Evolutionary conservation across 2,888 invertebrate genomes (phyloP).

Genomic region (Limnephilus rhombicus): DNA sequence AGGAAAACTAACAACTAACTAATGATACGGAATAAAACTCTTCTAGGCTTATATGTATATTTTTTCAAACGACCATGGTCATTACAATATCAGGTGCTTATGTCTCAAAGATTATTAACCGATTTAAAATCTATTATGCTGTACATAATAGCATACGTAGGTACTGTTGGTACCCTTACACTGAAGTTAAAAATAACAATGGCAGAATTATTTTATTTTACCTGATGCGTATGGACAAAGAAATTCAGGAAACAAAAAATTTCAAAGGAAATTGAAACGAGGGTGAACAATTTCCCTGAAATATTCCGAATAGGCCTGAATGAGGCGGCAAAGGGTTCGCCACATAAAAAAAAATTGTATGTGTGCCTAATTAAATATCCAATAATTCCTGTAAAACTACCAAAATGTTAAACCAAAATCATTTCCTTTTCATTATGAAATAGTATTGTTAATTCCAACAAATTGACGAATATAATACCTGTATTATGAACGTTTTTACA

Average conservation of each 20-base stretch:
- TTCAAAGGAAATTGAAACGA: background rate
- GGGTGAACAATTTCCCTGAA: background rate
- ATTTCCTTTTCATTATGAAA: background rate
- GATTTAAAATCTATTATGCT: background rate
- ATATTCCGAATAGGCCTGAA: background rate
- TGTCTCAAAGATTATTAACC: background rate
- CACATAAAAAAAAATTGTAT: background rate
- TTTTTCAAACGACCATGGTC: background rate
- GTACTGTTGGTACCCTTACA: background rate
- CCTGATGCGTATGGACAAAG: background rate
- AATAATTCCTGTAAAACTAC: background rate
- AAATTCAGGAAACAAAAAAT: background rate
- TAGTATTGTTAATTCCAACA: background rate
- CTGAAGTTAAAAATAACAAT: background rate
- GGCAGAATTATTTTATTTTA: background rate
- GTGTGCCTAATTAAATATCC: background rate
- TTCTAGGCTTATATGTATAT: background rate
- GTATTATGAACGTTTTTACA: background rate
- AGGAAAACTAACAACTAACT: slow-evolving; percentile 14
- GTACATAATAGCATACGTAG: background rate
- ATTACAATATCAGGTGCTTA: background rate
- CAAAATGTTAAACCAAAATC: background rate
- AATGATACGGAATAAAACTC: background rate
- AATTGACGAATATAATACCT: too few relatives aligned
- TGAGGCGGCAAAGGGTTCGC: background rate